Base-by-base conservation (phyloP, 2,113 vertebrate genomes). In the Chlorodrepanis virens region DNA sequence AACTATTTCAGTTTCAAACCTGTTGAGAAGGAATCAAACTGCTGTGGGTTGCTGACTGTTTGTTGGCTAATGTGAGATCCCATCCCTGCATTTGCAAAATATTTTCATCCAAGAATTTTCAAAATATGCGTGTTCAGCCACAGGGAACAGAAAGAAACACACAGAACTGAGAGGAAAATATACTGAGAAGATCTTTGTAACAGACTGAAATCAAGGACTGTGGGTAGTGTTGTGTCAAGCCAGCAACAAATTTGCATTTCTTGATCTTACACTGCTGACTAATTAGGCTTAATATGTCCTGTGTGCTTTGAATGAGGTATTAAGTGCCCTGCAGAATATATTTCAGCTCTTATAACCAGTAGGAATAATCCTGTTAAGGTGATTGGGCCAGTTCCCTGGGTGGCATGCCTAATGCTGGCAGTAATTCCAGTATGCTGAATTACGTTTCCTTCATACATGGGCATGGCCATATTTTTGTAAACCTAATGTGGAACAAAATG, bases 311-410 rank as follows among this genome's bases (percentile, higher is more conserved):
- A 89, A 80, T 44, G 40, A 80, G 67, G n/a, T 65, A 74, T 61
- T 83, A 57, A 87, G 53, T 70, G 54, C 50, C 71, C 11, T 69
- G 47, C 54, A 87, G 71, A 94, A 50, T 87, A n/a, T 39, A 11
- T 88, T 93, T 87, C 67, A 88, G 50, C 23, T 40, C 44, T 77
- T 63, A 74, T 77, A 94, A 65, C 10, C 24, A 37, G 67, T 20
- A 42, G 70, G 78, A 94, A 74, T 93, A 91, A 94, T 91, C 70
- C 47, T 59, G 47, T 77, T 93, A 67, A 83, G 79, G 39, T 54
- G 54, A 82, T 80, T 60, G 68, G 87, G 39, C 29, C 59, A 54
- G 54, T 80, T 79, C 50, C 78, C 84, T 80, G 27, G 33, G 53
- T 83, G 74, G 37, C 42, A 39, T 27, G 15, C 21, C 7, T 57